Evolutionary conservation across 2,888 invertebrate species (phyloP), one percentile per base, ranked within the genome.

Genomic region (Leptarthrus brevirostris): DNA sequence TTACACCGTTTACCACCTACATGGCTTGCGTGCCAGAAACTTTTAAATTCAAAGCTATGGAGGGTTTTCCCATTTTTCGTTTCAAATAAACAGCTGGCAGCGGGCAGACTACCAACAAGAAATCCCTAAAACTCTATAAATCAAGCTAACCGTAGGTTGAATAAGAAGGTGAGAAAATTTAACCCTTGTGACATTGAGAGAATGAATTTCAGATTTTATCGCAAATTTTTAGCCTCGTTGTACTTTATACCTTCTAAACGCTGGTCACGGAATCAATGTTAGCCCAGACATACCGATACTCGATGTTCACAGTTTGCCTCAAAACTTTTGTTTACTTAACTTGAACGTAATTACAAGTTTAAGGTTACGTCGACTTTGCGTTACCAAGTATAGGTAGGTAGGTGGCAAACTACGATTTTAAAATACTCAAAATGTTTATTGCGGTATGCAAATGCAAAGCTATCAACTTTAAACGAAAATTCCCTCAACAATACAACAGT

Each of bases 101-200:
- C 16, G 47, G 47, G 47, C 3, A 12, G 16, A 47, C 16, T 47
- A 3, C 16, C 16, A 14, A 16, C 47, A 12, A 36, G 61, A 61
- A 61, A 36, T 22, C n/a, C 5, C 34, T 36, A 40, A 18, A 36
- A 61, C 61, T 34, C 44, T 20, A 47, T 64, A 64, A 64, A 44
- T 64, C 44, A 64, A 64, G 24, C 64, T 16, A 24, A 22, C 36
- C 64, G 24, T 22, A 44, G 10, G 20, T 40, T 61, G 4, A 8
- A 4, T 30, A 8, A 40, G 61, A 40, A 44, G 24, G 24, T 36
- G 47, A 64, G 44, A 47, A 47, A 64, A 64, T 47, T 44, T 47
- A 64, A 47, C 64, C 64, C 24, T 36, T 44, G 47, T 44, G 64
- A 64, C 64, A 64, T 64, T 64, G 64, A 64, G 64, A 18, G n/a